phyloP scores from a whole-genome alignment of 2,113 vertebrate species.

The Prunella fulvescens region DNA sequence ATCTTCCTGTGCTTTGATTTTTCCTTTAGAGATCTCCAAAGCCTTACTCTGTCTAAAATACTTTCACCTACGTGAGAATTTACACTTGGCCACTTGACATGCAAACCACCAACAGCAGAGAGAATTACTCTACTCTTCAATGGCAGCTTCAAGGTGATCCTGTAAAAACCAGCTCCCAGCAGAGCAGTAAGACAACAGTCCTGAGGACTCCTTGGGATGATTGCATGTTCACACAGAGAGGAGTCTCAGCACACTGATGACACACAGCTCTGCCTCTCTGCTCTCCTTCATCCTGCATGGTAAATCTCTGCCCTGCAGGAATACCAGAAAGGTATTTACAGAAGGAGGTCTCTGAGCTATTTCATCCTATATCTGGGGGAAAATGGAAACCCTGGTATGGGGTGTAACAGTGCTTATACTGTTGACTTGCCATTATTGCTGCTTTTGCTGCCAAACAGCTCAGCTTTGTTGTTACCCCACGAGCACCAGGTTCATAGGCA shows the following conservation, averaged over 20 bases:
- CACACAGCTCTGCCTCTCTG: neutral
- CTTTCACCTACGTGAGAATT: neutral
- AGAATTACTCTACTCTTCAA: neutral
- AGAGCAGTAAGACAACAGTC: neutral
- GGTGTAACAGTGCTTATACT: neutral
- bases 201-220: neutral
- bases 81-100: neutral
- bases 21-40: neutral
- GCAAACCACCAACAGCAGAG: neutral
- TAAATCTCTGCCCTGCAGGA: neutral
- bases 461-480: neutral
- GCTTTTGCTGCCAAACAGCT: neutral
- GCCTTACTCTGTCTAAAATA: neutral
- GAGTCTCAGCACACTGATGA: neutral
- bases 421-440: neutral
- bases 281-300: neutral
- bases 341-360: neutral
- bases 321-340: neutral
- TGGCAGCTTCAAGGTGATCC: neutral
- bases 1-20: neutral
- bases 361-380: neutral
- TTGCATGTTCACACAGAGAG: accelerated
- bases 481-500: neutral
- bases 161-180: neutral
- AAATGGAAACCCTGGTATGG: neutral